Base-by-base conservation (phyloP, 2,113 vertebrate genomes). In the Salvator merianae region DNA sequence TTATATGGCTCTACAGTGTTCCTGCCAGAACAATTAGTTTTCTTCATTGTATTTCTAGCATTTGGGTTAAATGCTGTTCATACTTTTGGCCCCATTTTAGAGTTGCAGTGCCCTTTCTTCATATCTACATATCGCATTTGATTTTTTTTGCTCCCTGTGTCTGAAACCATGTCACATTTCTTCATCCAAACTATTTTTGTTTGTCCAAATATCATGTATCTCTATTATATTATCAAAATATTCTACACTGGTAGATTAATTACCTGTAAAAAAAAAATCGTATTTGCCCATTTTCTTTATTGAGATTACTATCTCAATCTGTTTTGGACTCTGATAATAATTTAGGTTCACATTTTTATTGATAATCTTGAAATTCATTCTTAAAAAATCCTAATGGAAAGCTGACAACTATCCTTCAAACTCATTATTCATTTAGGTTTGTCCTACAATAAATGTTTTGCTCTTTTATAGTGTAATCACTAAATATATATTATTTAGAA, bases 271-370 rank as follows among this genome's bases (percentile, higher is more conserved):
- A 9, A 47, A 47, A 47, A 47, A 50, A 16, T 14, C 8, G 22
- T 9, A 5, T 3, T 53, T 81, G 5, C 72, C 71, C 88, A 74
- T 82, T 28, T 63, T 34, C 14, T 43, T 34, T 34, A 73, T 85
- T 83, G 65, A 79, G 74, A 47, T 26, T 32, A 26, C 2, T 36
- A 30, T 28, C 8, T 75, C 36, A n/a, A 36, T 62, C 14, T 50
- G 30, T 38, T 86, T 2, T 71, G 77, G 1, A 77, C 6, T 84
- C n/a, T 24, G 36, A n/a, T 14, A 1, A 63, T 53, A 55, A 18
- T 66, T 75, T 76, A 76, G n/a, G 28, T 16, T 84, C 50, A 77
- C 6, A 83, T 82, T 90, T 73, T 87, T 88, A 79, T 12, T 36
- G 2, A 36, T 70, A 18, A 86, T 88, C 85, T 43, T 89, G 68